These are phyloP conservation scores for Trichonephila clavipes DNA, from an alignment of 1,140 invertebrate species.

Conservation along the genomic window DNA sequence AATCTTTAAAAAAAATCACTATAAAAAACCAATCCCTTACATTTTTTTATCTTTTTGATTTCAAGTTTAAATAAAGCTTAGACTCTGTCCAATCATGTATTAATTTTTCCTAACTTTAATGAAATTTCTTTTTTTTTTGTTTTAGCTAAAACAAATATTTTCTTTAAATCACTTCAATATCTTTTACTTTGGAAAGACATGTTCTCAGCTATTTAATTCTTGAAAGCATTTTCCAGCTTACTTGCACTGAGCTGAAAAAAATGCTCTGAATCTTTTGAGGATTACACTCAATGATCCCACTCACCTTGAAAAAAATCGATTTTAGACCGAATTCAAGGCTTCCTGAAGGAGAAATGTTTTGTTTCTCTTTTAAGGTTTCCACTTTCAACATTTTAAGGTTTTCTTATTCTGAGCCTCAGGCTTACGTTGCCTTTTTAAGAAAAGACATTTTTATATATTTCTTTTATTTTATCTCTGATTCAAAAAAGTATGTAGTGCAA, in stretches of 20 bases:
- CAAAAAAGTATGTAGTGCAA: too few species aligned
- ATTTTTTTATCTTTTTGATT: too few species aligned
- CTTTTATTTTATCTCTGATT: too few species aligned
- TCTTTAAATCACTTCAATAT: background rate
- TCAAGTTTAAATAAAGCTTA: too few species aligned
- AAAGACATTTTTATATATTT: too few species aligned
- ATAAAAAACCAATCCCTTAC: too few species aligned
- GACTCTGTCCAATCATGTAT: too few species aligned
- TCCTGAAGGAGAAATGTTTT: background rate
- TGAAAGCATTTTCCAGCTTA: background rate
- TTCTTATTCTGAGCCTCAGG: background rate
- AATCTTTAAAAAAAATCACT: too few species aligned
- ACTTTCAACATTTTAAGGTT: background rate
- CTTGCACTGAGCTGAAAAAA: background rate
- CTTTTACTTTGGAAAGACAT: background rate
- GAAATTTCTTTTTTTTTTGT: background rate
- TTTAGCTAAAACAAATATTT: background rate
- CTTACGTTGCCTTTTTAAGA: too few species aligned
- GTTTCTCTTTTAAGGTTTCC: background rate
- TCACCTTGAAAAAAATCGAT: background rate
- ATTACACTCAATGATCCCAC: background rate
- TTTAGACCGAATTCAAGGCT: background rate
- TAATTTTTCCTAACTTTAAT: too few species aligned
- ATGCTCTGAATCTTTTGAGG: background rate
- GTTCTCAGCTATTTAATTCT: background rate